phyloP scores from a whole-genome alignment of 2,888 invertebrate species.

The Pseudococcus viburni region DNA sequence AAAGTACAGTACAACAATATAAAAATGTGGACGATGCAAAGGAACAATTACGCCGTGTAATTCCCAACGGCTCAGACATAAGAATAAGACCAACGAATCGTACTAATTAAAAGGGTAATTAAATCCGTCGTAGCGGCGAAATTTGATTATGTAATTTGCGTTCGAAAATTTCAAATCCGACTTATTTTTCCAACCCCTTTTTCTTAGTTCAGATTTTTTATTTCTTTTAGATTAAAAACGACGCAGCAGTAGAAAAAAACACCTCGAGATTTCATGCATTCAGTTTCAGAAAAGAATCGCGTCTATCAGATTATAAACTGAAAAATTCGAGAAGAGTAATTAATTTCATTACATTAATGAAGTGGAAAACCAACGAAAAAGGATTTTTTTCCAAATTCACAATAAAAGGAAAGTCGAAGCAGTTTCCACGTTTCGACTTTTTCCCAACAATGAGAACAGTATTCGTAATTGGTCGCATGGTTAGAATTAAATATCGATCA shows the following conservation, averaged over 20 bases:
- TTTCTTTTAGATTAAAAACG: conserved; percentile 6
- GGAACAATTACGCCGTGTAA: background rate
- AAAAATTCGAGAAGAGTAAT: conserved; percentile 54
- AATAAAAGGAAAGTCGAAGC: conserved; percentile 1
- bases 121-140: background rate
- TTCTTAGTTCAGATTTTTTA: background rate
- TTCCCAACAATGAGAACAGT: background rate
- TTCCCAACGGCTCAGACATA: background rate
- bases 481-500: background rate
- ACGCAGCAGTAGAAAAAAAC: background rate
- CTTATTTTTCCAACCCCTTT: background rate
- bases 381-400: conserved; percentile 22
- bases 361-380: conserved; percentile 47
- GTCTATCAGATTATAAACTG: conserved; percentile 51
- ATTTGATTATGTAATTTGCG: conserved; percentile 9
- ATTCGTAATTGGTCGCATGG: background rate
- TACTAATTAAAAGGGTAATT: background rate
- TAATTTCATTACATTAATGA: conserved; percentile 59
- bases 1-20: background rate
- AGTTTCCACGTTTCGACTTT: background rate
- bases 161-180: conserved; percentile 14
- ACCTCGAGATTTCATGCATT: conserved; percentile 27
- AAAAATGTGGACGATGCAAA: background rate
- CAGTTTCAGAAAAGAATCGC: background rate
- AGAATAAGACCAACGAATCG: background rate